Evolutionary conservation across 92 coral and sea anemone species (phyloP).

Genomic region (Virgularia gustaviana): DNA sequence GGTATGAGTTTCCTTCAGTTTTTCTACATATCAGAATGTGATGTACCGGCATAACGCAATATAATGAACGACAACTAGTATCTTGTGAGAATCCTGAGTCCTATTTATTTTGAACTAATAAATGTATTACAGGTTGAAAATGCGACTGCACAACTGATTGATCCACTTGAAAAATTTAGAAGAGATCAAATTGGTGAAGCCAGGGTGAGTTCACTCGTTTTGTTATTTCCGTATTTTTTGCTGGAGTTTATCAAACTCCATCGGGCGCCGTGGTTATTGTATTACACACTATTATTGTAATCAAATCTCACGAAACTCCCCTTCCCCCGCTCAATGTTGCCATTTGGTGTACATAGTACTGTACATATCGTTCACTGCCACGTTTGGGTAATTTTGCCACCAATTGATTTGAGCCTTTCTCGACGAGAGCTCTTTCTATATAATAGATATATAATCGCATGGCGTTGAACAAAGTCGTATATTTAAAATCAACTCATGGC

Average conservation of each 20-base stretch:
- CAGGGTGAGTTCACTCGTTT: slow-evolving; percentile 58
- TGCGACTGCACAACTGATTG: slow-evolving; percentile 78
- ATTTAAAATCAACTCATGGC: too few species aligned
- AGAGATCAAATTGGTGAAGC: slow-evolving; percentile 99
- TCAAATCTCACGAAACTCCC: background rate
- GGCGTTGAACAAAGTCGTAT: too few species aligned
- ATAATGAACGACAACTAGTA: background rate
- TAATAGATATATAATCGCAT: too few species aligned
- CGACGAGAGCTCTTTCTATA: too few species aligned
- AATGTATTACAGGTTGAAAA: slow-evolving; percentile 59
- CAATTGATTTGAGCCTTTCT: too few species aligned
- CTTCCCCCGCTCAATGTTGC: background rate
- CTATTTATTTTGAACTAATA: background rate
- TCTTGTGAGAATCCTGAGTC: background rate
- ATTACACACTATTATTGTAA: too few species aligned
- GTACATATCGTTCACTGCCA: background rate
- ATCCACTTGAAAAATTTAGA: slow-evolving; percentile 84
- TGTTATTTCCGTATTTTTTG: background rate
- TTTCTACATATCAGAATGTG: background rate
- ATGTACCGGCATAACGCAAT: too few species aligned
- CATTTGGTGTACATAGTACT: background rate
- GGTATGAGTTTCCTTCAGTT: slow-evolving; percentile 47
- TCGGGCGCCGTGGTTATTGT: too few species aligned
- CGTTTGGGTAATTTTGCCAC: too few species aligned
- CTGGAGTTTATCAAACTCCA: background rate